Evolutionary conservation across 2,113 vertebrate genomes (phyloP), one percentile per base, ranked within the genome.

Genomic region (Cacatua alba): DNA sequence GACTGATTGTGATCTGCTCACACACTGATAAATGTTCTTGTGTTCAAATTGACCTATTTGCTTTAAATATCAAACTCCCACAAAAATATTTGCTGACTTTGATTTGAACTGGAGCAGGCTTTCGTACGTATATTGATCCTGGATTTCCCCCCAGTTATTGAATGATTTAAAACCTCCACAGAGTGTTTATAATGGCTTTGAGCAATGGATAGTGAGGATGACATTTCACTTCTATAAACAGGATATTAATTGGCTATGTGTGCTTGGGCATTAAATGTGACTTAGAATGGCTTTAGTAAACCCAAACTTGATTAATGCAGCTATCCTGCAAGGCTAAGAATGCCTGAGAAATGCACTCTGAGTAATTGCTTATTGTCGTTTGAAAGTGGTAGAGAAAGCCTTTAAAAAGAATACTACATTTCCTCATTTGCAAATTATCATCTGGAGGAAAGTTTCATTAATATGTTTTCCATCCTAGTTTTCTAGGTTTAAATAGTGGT

Each of bases 241-340:
- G 44, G 9, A 35, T 89, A 74, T 90, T 85, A 92, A 94, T 85
- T 93, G 11, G 2, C 11, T 94, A 3, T 92, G 11, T 65, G 29
- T 65, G 14, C 68, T 59, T 60, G 24, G 21, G 18, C 5, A 63
- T 88, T 89, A 95, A 85, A 82, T 82, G 12, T 57, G 31, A 33
- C 53, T 90, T 94, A 48, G 28, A 68, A 65, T 79, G 57, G 11
- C 49, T 91, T 96, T 55, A 81, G 20, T 83, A 95, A 92, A 92
- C 21, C 12, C 60, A 86, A 78, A 53, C 51, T 43, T 93, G 55
- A 78, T 82, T 90, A 86, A 88, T 86, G 21, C 25, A 80, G 21
- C 33, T 90, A 2, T 41, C 41, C 69, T 64, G 14, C 15, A 64
- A 72, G 13, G 21, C 69, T 90, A 81, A 67, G 76, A 75, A 67